Percentiles rank a stretch among this genome's conserved stretches.
Evolutionary conservation across 2,888 invertebrate genomes (phyloP).

Genomic region (Eupithecia subfuscata): DNA sequence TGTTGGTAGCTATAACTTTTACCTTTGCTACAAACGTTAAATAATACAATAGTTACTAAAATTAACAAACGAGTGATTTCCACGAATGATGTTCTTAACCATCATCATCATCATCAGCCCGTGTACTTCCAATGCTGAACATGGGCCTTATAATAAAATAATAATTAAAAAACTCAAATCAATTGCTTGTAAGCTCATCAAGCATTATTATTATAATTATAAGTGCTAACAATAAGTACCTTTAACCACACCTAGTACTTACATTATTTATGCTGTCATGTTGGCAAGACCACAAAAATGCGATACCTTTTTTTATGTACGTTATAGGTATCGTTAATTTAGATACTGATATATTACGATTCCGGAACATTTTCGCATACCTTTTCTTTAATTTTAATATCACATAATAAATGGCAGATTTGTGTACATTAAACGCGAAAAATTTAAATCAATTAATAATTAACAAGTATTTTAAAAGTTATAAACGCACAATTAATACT

Average conservation of each 20-base stretch:
- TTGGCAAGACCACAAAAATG: not conserved
- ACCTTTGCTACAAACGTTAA: not conserved
- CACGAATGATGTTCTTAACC: too few species aligned
- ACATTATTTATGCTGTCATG: conserved; percentile 15
- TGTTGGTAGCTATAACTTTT: not conserved
- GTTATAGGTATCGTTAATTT: conserved; percentile 10
- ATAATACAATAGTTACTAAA: not conserved
- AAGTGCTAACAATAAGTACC: conserved; percentile 5
- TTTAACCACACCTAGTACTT: too few species aligned
- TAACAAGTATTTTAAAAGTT: not conserved
- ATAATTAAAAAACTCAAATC: not conserved
- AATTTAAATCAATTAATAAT: conserved; percentile 5
- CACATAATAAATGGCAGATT: conserved; percentile 63
- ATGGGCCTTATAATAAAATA: too few species aligned
- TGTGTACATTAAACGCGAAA: conserved; percentile 35
- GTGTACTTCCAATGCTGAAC: too few species aligned
- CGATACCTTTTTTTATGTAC: not conserved
- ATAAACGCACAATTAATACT: not conserved
- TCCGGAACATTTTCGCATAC: not conserved
- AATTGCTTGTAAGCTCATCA: conserved; percentile 38
- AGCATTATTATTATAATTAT: conserved; percentile 27
- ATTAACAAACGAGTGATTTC: not conserved
- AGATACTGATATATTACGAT: conserved; percentile 1
- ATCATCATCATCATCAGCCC: too few species aligned
- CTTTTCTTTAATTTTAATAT: conserved; percentile 52